Evolutionary conservation across 2,888 invertebrate genomes (phyloP).

Genomic region (Choristoneura rosaceana): DNA sequence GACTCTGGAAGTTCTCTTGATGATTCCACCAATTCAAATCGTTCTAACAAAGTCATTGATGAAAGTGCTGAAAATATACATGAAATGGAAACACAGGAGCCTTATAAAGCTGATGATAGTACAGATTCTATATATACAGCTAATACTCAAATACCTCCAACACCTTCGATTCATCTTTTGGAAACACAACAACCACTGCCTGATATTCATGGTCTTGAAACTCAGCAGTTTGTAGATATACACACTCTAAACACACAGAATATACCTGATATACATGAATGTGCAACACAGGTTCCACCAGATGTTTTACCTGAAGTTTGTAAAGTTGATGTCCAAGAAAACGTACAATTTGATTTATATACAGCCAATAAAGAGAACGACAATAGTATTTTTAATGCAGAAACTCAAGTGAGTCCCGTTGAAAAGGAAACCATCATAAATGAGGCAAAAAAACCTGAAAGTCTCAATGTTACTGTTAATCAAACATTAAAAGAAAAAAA

Average conservation of each 20-base stretch:
- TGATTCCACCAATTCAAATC: constrained; percentile 51
- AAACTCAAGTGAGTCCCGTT: constrained; percentile 47
- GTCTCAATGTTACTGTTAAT: constrained; percentile 41
- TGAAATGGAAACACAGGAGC: constrained; percentile 67
- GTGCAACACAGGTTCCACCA: constrained; percentile 51
- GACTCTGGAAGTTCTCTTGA: constrained; percentile 56
- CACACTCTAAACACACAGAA: constrained; percentile 49
- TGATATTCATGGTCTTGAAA: constrained; percentile 51
- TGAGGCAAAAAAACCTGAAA: constrained; percentile 19
- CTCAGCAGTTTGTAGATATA: constrained; percentile 41
- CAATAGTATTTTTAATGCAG: constrained; percentile 51
- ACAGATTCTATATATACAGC: constrained; percentile 57
- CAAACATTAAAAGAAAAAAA: constrained; percentile 48
- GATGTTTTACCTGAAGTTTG: constrained; percentile 58
- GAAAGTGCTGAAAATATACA: constrained; percentile 47
- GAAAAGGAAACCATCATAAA: constrained; percentile 37
- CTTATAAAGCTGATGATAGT: constrained; percentile 50
- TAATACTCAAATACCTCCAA: constrained; percentile 44
- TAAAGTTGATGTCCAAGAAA: constrained; percentile 61
- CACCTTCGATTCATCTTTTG: constrained; percentile 42
- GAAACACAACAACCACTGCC: constrained; percentile 42
- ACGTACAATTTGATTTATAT: constrained; percentile 63
- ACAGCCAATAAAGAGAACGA: constrained; percentile 62
- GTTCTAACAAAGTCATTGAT: constrained; percentile 42
- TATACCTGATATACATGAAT: constrained; percentile 40